phyloP scores from a whole-genome alignment of 2,888 invertebrate genomes.

The Coleophora flavipennella region DNA sequence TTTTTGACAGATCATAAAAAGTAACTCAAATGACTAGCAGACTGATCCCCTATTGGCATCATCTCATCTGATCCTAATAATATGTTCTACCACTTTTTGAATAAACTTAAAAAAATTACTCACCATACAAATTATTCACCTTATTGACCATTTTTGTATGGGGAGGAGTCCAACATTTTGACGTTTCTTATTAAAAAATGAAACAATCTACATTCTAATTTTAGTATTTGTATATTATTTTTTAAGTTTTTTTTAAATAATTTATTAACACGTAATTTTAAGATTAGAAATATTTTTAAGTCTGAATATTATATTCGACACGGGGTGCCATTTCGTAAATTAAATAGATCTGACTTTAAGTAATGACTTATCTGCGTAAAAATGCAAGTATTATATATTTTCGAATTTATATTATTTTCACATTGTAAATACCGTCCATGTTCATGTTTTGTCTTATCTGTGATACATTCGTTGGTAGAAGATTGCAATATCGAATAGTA shows the following conservation, averaged over 20 bases:
- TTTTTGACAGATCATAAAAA: no score
- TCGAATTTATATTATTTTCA: neutral
- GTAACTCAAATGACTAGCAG: no score
- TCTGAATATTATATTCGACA: conserved; percentile 38
- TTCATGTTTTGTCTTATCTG: conserved; percentile 53
- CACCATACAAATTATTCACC: no score
- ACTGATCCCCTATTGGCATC: no score
- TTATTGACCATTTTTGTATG: no score
- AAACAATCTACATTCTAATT: neutral
- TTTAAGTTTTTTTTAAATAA: conserved; percentile 20
- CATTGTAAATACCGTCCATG: conserved; percentile 4
- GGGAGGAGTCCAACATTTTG: neutral
- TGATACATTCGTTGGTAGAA: conserved; percentile 61
- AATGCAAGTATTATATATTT: neutral
- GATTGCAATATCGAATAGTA: conserved; percentile 35
- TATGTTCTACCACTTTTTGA: no score
- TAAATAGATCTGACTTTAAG: no score
- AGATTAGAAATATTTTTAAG: conserved; percentile 25
- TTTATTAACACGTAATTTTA: conserved; percentile 25
- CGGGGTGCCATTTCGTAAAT: conserved; percentile 46
- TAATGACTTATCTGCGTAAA: no score
- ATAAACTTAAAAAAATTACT: no score
- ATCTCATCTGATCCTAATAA: no score
- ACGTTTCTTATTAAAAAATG: neutral
- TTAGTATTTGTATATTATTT: conserved; percentile 11